Conservation (phyloP, 2,113 vertebrate genomes). For the Raphicerus campestris region DNA sequence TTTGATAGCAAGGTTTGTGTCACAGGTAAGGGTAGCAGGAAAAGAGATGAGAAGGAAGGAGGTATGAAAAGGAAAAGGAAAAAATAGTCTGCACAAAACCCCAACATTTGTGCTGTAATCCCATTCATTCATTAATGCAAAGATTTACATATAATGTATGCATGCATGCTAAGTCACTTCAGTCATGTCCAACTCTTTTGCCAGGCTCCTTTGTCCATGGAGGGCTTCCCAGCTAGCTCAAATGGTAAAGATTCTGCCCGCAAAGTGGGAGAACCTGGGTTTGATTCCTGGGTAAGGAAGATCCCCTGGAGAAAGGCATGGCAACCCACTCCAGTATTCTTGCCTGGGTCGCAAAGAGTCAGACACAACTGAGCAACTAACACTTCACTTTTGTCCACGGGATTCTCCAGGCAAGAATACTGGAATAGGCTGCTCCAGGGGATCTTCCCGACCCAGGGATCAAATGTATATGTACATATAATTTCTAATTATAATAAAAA, state of each 20-base stretch:
- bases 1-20: neutral
- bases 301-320: neutral
- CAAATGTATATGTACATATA: neutral
- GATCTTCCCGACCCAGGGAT: neutral
- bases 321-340: neutral
- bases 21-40: neutral
- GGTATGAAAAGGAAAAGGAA: neutral
- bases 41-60: neutral
- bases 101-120: neutral
- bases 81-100: neutral
- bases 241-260: neutral
- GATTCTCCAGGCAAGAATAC: neutral
- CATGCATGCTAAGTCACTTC: neutral
- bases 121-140: neutral
- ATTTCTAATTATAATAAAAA: slow-evolving; percentile 18
- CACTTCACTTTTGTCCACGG: neutral
- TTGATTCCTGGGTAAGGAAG: neutral
- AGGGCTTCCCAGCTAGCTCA: neutral
- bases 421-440: neutral
- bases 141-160: neutral
- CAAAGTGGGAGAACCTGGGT: neutral
- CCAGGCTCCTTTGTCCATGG: neutral
- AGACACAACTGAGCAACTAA: neutral
- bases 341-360: neutral
- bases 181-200: neutral